These are phyloP conservation scores for Tenthredo distinguenda DNA, from an alignment of 2,888 invertebrate genomes.

Conservation along the genomic window DNA sequence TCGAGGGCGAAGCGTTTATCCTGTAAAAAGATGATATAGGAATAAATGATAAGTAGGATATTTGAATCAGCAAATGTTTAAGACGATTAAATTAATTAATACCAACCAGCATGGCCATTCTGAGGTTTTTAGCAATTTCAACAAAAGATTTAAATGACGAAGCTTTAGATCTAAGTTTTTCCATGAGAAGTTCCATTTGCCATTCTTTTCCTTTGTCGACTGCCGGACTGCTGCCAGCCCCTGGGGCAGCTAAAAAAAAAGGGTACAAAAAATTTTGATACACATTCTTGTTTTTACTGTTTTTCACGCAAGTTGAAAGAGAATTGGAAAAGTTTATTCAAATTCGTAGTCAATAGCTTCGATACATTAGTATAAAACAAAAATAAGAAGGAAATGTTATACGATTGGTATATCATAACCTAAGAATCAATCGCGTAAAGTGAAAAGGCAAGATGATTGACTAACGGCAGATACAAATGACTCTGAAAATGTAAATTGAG, in stretches of 20 bases:
- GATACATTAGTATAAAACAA: background rate
- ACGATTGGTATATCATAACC: slow-evolving; percentile 14
- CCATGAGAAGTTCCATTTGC: slow-evolving; percentile 95
- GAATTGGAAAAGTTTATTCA: background rate
- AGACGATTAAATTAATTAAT: background rate
- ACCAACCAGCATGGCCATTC: slow-evolving; percentile 91
- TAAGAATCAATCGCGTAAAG: background rate
- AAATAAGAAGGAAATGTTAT: background rate
- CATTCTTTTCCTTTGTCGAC: slow-evolving; percentile 85
- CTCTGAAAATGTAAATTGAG: background rate
- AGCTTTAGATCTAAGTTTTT: slow-evolving; percentile 92
- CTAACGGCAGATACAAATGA: background rate
- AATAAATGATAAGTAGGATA: background rate
- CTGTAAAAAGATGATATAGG: slow-evolving; percentile 77
- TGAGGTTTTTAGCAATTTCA: slow-evolving; percentile 93
- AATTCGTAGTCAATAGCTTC: background rate
- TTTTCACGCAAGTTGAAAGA: background rate
- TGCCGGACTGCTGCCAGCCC: slow-evolving; percentile 64
- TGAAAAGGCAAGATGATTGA: background rate
- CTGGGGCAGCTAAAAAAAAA: slow-evolving; percentile 45
- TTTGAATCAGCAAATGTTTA: background rate
- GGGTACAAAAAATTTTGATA: background rate
- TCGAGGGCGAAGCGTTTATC: slow-evolving; percentile 95
- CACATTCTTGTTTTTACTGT: background rate
- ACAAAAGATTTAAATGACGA: slow-evolving; percentile 89